These are phyloP conservation scores for Scaptodrosophila latifasciaeformis DNA, from an alignment of 2,888 invertebrate species.

Conservation along the genomic window DNA sequence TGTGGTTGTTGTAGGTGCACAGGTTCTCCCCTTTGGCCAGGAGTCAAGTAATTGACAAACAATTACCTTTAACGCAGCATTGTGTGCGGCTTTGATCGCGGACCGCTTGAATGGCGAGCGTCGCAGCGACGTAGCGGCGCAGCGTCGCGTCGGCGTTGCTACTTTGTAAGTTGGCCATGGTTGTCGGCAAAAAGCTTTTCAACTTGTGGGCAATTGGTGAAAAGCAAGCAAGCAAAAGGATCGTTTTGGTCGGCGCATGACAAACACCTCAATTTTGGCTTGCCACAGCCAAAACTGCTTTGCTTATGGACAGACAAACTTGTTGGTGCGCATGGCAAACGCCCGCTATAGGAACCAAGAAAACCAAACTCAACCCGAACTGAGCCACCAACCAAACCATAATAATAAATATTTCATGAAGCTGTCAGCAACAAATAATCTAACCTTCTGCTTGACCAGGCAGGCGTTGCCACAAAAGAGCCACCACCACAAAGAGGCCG, in stretches of 20 bases:
- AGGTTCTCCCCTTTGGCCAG: conserved; percentile 34
- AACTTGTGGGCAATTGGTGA: too few relatives aligned
- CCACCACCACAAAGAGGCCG: conserved; percentile 35
- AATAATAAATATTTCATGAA: conserved; percentile 70
- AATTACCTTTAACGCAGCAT: conserved; percentile 72
- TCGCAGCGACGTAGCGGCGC: neutral
- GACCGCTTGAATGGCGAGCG: neutral
- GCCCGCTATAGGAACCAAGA: conserved; percentile 1
- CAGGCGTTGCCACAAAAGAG: conserved; percentile 53
- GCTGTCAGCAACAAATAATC: conserved; percentile 70
- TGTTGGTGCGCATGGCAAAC: neutral
- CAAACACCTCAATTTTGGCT: conserved; percentile 67
- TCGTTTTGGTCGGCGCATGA: conserved; percentile 14
- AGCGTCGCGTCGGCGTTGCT: too few relatives aligned
- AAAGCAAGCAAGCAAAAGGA: conserved; percentile 33
- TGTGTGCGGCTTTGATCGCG: conserved; percentile 43
- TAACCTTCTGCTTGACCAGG: conserved; percentile 54
- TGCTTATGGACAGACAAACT: conserved; percentile 48
- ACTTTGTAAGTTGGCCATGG: conserved; percentile 5
- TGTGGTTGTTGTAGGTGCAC: conserved; percentile 2
- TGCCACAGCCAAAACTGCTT: conserved; percentile 50
- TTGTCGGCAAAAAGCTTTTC: conserved; percentile 51
- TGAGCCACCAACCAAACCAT: conserved; percentile 35
- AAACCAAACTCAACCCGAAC: conserved; percentile 5
- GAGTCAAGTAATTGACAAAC: conserved; percentile 73